Evolutionary conservation across 2,797 vertebrate species (phyloP).

Genomic region (Galaxias olidus): DNA sequence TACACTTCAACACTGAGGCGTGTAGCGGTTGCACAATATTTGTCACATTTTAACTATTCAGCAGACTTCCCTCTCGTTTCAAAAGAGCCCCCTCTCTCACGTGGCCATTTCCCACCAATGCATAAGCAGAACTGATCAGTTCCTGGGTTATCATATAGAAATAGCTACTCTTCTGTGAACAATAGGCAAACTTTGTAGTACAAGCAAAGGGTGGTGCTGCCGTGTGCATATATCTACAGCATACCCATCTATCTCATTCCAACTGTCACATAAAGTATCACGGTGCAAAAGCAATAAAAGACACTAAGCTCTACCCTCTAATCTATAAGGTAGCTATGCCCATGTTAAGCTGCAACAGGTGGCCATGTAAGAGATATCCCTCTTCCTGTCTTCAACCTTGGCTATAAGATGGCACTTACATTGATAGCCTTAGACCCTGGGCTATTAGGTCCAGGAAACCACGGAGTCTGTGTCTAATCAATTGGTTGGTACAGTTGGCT

Average conservation of each 20-base stretch:
- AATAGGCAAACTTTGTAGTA: not conserved
- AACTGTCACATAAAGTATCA: not conserved
- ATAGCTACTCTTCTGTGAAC: too few relatives aligned
- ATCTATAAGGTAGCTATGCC: slow-evolving; percentile 39
- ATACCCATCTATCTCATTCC: not conserved
- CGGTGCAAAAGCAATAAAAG: slow-evolving; percentile 15
- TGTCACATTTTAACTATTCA: too few relatives aligned
- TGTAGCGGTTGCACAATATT: too few relatives aligned
- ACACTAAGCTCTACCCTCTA: slow-evolving; percentile 48
- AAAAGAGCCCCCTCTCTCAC: too few relatives aligned
- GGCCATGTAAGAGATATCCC: slow-evolving; percentile 57
- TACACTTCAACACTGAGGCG: too few relatives aligned
- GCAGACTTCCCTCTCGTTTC: too few relatives aligned
- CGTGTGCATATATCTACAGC: slow-evolving; percentile 42
- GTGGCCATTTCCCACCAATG: too few relatives aligned
- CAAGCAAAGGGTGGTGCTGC: slow-evolving; percentile 20
- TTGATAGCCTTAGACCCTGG: slow-evolving; percentile 62
- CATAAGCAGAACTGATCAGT: too few relatives aligned
- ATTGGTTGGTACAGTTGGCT: slow-evolving; percentile 25
- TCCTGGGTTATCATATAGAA: too few relatives aligned
- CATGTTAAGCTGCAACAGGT: slow-evolving; percentile 52
- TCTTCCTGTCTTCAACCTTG: slow-evolving; percentile 42
- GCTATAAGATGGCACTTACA: slow-evolving; percentile 45
- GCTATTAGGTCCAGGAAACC: slow-evolving; percentile 40
- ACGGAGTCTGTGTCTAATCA: slow-evolving; percentile 42